Base-by-base conservation (phyloP, 2,113 vertebrate species). In the Xyrauchen texanus region DNA sequence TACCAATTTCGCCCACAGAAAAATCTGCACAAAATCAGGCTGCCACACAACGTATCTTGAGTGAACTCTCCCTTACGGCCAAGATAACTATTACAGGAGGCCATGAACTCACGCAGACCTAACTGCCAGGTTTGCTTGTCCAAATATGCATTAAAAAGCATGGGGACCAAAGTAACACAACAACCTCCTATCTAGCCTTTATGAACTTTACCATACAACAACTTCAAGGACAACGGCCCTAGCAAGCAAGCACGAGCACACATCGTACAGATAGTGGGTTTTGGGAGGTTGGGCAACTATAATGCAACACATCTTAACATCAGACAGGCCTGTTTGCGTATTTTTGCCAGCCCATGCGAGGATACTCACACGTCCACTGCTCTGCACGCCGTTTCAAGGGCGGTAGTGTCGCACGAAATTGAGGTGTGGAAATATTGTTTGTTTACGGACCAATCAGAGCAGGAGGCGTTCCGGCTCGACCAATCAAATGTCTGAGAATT, bases 391-490 rank as follows among this genome's bases (percentile, higher is more conserved):
- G 60, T 21, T 10, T 53, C 74, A 65, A n/a, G 21, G 62, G 34
- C 16, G 57, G 46, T 63, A 79, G 58, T 63, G 68, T 16, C 77
- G 34, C 34, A 45, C 2, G 49, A 16, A 62, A 34, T 13, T 9
- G 45, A 8, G 4, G 52, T n/a, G 52, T 58, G 7, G 12, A 8
- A 4, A 16, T 8, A 10, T 8, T 9, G 8, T 21, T 47, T 8
- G 15, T 49, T 8, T 5, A 10, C 11, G 5, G 79, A 62, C 83
- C 79, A 84, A 84, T 84, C 70, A 79, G 52, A 68, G 11, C 5
- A 57, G 8, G n/a, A n/a, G 12, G 6, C 15, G 11, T 34, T 0
- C 3, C 4, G 21, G 3, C 1, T 12, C 4, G 13, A n/a, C 82
- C 82, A 84, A 84, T 81, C 63, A 78, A 13, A 66, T 57, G 21